Conservation (phyloP, 1,140 invertebrate genomes). For the Portunus trituberculatus region DNA sequence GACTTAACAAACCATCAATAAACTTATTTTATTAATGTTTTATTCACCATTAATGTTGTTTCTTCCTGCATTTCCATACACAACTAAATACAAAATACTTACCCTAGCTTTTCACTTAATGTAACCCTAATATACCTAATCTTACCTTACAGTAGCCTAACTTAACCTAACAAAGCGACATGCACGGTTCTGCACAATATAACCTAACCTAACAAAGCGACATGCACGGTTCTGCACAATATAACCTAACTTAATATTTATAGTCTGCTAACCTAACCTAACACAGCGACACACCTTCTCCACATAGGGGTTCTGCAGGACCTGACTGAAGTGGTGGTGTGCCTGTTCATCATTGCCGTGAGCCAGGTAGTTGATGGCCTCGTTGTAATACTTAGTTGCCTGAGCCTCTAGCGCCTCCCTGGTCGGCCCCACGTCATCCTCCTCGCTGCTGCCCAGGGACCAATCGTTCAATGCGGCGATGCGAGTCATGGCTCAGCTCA, state of each 20-base stretch:
- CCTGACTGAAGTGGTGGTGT: slow-evolving; percentile 63
- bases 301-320: slow-evolving; percentile 74
- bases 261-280: too few relatives aligned
- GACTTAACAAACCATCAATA: too few relatives aligned
- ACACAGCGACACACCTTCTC: slow-evolving; percentile 58
- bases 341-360: slow-evolving; percentile 56
- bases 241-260: too few relatives aligned
- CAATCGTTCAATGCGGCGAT: slow-evolving; percentile 74
- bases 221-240: slow-evolving; percentile 73
- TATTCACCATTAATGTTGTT: too few relatives aligned
- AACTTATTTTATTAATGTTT: too few relatives aligned
- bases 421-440: slow-evolving; percentile 71
- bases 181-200: slow-evolving; percentile 73
- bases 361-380: slow-evolving; percentile 70
- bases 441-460: slow-evolving; percentile 64
- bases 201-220: background rate
- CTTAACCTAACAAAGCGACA: background rate
- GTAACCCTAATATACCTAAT: too few relatives aligned
- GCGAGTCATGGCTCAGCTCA: slow-evolving; percentile 62
- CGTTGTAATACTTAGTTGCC: slow-evolving; percentile 67
- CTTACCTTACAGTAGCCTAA: too few relatives aligned
- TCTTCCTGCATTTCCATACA: too few relatives aligned
- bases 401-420: slow-evolving; percentile 73
- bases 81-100: too few relatives aligned
- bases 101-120: too few relatives aligned